phyloP scores from a whole-genome alignment of 2,888 invertebrate species.

The Drosophila conformis region DNA sequence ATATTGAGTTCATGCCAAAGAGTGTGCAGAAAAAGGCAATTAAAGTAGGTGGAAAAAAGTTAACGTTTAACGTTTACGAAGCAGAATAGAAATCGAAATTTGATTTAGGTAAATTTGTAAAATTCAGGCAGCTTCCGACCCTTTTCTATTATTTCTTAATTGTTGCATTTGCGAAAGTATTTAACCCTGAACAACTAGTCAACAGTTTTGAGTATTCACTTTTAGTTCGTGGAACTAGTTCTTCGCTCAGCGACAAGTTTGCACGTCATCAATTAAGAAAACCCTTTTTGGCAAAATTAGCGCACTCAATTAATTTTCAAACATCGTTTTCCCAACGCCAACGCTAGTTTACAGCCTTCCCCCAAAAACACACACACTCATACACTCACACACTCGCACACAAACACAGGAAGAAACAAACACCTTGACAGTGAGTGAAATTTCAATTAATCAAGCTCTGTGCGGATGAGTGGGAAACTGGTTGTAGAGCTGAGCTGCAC shows the following conservation, averaged over 20 bases:
- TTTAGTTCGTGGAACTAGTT: conserved; percentile 35
- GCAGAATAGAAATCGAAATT: neutral
- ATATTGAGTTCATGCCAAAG: neutral
- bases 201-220: conserved; percentile 14
- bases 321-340: conserved; percentile 51
- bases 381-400: conserved; percentile 16
- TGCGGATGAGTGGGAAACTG: conserved; percentile 28
- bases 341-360: conserved; percentile 38
- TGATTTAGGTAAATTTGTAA: neutral
- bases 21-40: neutral
- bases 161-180: neutral
- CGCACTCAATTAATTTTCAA: conserved; percentile 78
- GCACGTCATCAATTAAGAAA: conserved; percentile 70
- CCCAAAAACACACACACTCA: conserved; percentile 2
- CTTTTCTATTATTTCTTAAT: neutral
- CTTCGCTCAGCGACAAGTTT: conserved; percentile 11
- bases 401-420: conserved; percentile 17
- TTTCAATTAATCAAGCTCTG: conserved; percentile 74
- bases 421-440: conserved; percentile 73
- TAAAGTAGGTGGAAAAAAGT: neutral
- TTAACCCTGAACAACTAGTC: conserved; percentile 17
- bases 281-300: conserved; percentile 73
- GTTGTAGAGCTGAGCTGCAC: conserved; percentile 34
- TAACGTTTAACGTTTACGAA: neutral
- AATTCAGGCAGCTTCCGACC: neutral